Conservation (phyloP, 1,140 invertebrate genomes). For the Marisa cornuarietis region DNA sequence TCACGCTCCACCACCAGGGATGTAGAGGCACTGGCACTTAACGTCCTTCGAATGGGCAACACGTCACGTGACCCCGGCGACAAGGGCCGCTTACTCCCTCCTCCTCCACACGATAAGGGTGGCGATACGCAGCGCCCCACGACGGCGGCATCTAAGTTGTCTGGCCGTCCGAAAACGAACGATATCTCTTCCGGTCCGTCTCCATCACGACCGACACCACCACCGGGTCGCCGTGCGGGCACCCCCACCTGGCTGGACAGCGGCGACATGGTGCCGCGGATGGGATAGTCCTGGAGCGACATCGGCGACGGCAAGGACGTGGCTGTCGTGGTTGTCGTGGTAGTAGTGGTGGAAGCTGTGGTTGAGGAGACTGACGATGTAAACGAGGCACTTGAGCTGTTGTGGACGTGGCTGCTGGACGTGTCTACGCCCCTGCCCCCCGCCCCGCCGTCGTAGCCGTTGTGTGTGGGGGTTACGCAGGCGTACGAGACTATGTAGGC, state of each 20-base stretch:
- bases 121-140: constrained; percentile 23
- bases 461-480: not conserved
- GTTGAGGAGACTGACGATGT: not conserved
- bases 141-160: constrained; percentile 12
- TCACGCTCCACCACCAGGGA: constrained; percentile 16
- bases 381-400: constrained; percentile 8
- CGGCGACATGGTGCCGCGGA: constrained; percentile 39
- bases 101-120: constrained; percentile 6
- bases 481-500: not conserved
- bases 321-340: not conserved
- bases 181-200: constrained; percentile 29
- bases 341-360: not conserved
- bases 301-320: not conserved
- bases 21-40: constrained; percentile 69
- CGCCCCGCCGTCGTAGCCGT: not conserved
- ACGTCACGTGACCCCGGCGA: constrained; percentile 64
- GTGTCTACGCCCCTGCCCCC: not conserved
- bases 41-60: constrained; percentile 75
- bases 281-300: constrained; percentile 32
- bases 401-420: not conserved
- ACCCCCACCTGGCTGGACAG: constrained; percentile 29
- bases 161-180: constrained; percentile 42
- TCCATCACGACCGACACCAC: not conserved
- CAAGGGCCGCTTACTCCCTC: constrained; percentile 53
- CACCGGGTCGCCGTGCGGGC: constrained; percentile 6